These are phyloP conservation scores for Herpailurus yagouaroundi DNA, from an alignment of 2,113 vertebrate species.

Conservation along the genomic window DNA sequence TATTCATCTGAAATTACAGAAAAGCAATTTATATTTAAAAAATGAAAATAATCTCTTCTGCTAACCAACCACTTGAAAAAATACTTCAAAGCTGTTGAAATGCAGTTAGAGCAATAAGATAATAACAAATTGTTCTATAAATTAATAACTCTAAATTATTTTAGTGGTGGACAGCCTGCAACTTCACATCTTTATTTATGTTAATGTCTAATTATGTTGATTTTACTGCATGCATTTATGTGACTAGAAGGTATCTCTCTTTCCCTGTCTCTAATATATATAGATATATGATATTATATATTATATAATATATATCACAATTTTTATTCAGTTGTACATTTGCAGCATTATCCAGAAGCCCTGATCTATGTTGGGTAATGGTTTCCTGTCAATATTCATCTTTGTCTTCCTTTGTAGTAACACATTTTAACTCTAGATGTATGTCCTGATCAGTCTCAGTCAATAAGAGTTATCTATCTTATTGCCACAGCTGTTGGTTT, in stretches of 20 bases:
- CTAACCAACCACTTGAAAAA: slow-evolving; percentile 41
- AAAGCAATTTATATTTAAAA: slow-evolving; percentile 27
- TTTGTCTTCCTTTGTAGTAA: background rate
- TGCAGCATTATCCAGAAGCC: background rate
- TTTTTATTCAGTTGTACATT: background rate
- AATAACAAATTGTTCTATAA: background rate
- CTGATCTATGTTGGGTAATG: background rate
- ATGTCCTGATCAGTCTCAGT: background rate
- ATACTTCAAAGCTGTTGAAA: background rate
- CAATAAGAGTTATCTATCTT: background rate
- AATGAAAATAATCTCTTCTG: slow-evolving; percentile 51
- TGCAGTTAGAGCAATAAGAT: background rate
- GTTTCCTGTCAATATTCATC: background rate
- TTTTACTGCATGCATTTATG: background rate
- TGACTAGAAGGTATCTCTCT: background rate
- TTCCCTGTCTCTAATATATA: background rate
- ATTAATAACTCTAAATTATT: background rate
- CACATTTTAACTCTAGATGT: background rate
- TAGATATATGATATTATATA: background rate
- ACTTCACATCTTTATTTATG: background rate
- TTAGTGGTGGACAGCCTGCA: background rate
- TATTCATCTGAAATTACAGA: background rate
- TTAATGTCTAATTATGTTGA: background rate
- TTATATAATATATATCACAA: background rate
- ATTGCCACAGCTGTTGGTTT: background rate